Conservation (phyloP, 2,113 vertebrate species). For the Megalops atlanticus region DNA sequence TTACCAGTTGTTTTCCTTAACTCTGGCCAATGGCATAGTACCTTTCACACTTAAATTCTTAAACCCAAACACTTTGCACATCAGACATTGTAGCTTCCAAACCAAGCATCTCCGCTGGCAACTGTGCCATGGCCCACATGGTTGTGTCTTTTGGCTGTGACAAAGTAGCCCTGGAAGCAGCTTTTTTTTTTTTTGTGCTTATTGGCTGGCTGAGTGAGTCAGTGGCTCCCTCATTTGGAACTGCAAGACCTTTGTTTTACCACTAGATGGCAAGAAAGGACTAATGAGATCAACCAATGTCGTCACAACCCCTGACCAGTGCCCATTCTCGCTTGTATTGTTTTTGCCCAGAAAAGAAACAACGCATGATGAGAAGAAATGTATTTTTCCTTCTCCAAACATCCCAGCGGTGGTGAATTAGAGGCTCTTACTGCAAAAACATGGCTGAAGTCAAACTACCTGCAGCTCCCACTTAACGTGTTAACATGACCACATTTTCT, state of each 20-base stretch:
- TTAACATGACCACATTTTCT: conserved; percentile 54
- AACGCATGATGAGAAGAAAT: neutral
- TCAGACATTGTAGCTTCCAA: neutral
- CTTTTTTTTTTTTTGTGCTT: too few species aligned
- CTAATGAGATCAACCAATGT: neutral
- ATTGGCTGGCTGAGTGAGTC: too few species aligned
- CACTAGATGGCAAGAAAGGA: neutral
- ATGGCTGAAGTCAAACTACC: conserved; percentile 46
- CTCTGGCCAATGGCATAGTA: neutral
- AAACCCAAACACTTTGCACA: neutral
- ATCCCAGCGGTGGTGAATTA: conserved; percentile 49
- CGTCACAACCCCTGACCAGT: neutral
- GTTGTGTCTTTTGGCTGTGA: neutral
- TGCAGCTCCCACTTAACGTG: conserved; percentile 47
- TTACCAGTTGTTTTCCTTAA: neutral
- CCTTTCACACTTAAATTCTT: too few species aligned
- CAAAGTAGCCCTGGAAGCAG: neutral
- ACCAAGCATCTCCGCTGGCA: conserved; percentile 4
- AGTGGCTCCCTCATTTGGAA: too few species aligned
- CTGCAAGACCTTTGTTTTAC: neutral
- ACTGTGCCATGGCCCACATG: neutral
- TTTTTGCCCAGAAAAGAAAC: neutral
- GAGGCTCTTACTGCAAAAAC: conserved; percentile 49
- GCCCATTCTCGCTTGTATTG: neutral
- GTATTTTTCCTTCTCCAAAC: neutral